Conservation (phyloP, 2,888 invertebrate species). For the Thereva nobilitata region DNA sequence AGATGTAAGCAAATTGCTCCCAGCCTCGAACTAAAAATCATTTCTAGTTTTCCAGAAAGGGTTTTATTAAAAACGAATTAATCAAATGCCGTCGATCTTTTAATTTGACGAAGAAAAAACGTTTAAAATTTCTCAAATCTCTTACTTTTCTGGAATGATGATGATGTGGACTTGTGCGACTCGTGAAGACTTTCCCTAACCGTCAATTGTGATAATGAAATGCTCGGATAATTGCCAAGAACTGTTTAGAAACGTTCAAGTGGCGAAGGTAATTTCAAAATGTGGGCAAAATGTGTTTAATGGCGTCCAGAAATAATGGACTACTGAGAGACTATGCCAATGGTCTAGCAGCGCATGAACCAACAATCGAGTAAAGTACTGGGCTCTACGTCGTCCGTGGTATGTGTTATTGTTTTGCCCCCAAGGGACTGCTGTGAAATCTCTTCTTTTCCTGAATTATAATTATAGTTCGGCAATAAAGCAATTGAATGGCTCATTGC, state of each 20-base stretch:
- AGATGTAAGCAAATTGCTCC: constrained; percentile 21
- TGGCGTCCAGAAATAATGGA: constrained; percentile 25
- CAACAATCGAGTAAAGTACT: constrained; percentile 26
- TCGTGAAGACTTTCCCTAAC: constrained; percentile 19
- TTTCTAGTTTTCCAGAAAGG: constrained; percentile 13
- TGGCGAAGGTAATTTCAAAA: constrained; percentile 23
- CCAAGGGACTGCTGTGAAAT: constrained; percentile 18
- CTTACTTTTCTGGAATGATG: constrained; percentile 3
- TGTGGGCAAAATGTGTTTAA: constrained; percentile 31
- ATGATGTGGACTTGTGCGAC: too few relatives aligned
- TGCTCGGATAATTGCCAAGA: constrained; percentile 23
- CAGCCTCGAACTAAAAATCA: neutral
- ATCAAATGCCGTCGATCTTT: constrained; percentile 18
- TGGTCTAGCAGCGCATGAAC: constrained; percentile 6
- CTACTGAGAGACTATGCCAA: neutral
- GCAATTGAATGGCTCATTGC: constrained; percentile 15
- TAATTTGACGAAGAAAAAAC: constrained; percentile 15
- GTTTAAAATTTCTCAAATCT: neutral
- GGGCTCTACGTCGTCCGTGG: constrained; percentile 5
- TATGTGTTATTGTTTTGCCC: constrained; percentile 7
- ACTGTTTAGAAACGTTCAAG: constrained; percentile 19
- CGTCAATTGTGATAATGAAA: constrained; percentile 28
- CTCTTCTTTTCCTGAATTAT: constrained; percentile 8
- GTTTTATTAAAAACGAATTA: constrained; percentile 30
- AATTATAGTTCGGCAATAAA: constrained; percentile 13